These are phyloP conservation scores for Caenorhabditis uteleia DNA, from an alignment of 2,888 invertebrate genomes.

Conservation along the genomic window DNA sequence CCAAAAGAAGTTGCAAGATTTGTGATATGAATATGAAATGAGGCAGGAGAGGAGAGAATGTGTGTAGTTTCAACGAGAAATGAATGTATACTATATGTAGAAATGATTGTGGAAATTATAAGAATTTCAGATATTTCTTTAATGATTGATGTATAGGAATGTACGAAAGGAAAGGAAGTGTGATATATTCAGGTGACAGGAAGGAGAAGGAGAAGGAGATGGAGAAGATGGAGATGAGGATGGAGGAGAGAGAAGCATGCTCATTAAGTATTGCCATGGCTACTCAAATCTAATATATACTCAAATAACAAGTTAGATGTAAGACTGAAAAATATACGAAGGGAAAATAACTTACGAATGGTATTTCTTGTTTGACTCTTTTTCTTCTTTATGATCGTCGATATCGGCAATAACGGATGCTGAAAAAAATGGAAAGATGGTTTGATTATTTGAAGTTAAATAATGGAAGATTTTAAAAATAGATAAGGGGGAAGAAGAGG, in stretches of 20 bases:
- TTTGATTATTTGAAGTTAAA: neutral
- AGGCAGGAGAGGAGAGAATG: too few relatives aligned
- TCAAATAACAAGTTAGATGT: too few relatives aligned
- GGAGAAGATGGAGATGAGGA: too few relatives aligned
- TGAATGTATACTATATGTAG: too few relatives aligned
- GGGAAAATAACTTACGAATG: neutral
- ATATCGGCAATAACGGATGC: constrained; percentile 25
- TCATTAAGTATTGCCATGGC: neutral
- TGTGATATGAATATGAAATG: too few relatives aligned
- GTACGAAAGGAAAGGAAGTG: too few relatives aligned
- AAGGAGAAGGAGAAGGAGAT: too few relatives aligned
- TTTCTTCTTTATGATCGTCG: constrained; percentile 3
- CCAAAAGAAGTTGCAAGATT: too few relatives aligned
- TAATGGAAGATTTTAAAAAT: neutral
- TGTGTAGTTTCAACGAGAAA: too few relatives aligned
- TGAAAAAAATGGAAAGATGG: constrained; percentile 7
- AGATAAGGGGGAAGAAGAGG: too few relatives aligned
- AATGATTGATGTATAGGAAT: neutral
- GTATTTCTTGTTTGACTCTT: neutral
- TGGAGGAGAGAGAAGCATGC: neutral
- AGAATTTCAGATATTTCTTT: neutral
- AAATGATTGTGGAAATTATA: neutral
- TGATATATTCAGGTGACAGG: too few relatives aligned
- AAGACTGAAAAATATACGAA: neutral
- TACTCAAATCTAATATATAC: too few relatives aligned